These are phyloP conservation scores for Plagodis pulveraria DNA, from an alignment of 2,888 invertebrate species.

Conservation along the genomic window DNA sequence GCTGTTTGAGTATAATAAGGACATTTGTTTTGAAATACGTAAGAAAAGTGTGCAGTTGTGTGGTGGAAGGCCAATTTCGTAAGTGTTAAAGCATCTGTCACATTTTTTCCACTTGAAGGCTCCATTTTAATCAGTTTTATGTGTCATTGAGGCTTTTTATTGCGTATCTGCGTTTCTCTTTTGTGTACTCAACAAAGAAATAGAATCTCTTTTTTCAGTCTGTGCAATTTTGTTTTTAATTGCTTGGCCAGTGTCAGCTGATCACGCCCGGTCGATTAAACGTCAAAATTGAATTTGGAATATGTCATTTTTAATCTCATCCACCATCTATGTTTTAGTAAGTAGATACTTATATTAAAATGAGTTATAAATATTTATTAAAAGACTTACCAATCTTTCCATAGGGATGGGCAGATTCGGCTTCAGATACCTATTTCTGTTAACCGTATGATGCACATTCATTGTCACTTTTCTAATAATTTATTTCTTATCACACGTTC, in stretches of 20 bases:
- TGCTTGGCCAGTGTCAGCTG: constrained; percentile 59
- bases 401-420: constrained; percentile 34
- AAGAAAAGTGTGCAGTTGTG: constrained; percentile 61
- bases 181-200: constrained; percentile 19
- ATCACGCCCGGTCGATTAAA: constrained; percentile 52
- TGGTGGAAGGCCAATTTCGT: constrained; percentile 73
- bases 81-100: constrained; percentile 58
- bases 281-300: constrained; percentile 48
- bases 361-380: not conserved
- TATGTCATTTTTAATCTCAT: not conserved
- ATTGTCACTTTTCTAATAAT: constrained; percentile 48
- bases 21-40: constrained; percentile 41
- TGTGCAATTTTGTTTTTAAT: constrained; percentile 40
- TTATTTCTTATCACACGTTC: constrained; percentile 56
- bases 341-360: not conserved
- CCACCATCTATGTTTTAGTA: not conserved
- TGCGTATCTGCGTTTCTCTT: constrained; percentile 35
- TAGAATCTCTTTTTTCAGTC: constrained; percentile 16
- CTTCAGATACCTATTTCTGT: constrained; percentile 58
- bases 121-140: constrained; percentile 63
- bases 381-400: constrained; percentile 65
- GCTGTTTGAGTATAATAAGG: constrained; percentile 41
- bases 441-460: constrained; percentile 70
- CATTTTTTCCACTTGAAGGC: constrained; percentile 51
- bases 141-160: constrained; percentile 46